Evolutionary conservation across 2,888 invertebrate genomes (phyloP), one percentile per base, ranked within the genome.

Genomic region (Zygogramma bicolorata): DNA sequence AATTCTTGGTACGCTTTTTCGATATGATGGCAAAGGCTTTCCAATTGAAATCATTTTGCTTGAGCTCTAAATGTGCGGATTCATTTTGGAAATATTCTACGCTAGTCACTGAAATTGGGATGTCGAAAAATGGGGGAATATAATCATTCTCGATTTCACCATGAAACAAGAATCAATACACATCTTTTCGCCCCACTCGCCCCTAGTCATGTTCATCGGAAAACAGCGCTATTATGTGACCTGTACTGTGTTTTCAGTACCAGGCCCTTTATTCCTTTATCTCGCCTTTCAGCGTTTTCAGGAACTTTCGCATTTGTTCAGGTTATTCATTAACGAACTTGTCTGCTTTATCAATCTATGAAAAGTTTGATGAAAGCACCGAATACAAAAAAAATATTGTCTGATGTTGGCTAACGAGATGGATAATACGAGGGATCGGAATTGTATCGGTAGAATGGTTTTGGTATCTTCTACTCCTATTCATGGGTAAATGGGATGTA

Each of bases 261-360:
- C 79, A 77, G 77, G 78, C 85, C 85, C 84, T 86, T 87, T 85
- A 85, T 87, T 85, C 86, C 86, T 87, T 87, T 86, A 87, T 87
- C 86, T 86, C 83, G 85, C 85, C 85, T 86, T 87, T 86, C 86
- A 86, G 81, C 81, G 82, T 84, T 84, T 85, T 84, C 84, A 84
- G 84, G 80, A 84, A 83, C 83, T 84, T 84, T 84, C 84, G 83
- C 84, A 82, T 86, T 86, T 86, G 86, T 87, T 86, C 85, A 83
- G 82, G 83, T 85, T 86, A 85, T 86, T 86, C 86, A 85, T 86
- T 87, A 86, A 86, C 85, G 86, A 86, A 86, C 86, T 86, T 86
- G 79, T 81, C 77, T 80, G 80, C 83, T 81, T 84, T 84, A 84
- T 86, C 86, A 86, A 85, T 85, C 84, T 84, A 80, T 83, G 85